phyloP scores from a whole-genome alignment of 2,113 vertebrate genomes.

The Rhynchomys soricoides region DNA sequence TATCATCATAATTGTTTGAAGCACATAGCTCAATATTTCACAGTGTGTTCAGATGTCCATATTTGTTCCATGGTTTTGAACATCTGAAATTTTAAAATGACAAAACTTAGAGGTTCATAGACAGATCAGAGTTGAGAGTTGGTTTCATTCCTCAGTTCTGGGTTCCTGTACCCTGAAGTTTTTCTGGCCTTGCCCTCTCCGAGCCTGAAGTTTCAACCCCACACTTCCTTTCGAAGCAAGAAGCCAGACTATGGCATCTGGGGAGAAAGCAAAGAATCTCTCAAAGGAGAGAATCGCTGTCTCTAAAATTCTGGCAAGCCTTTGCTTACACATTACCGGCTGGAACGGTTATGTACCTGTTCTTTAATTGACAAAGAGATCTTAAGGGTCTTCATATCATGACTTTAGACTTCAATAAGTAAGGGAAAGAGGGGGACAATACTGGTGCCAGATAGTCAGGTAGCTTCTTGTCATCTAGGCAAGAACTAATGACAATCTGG shows the following conservation, averaged over 20 bases:
- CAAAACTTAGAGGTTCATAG: background rate
- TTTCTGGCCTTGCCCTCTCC: background rate
- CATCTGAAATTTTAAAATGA: background rate
- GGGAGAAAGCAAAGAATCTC: background rate
- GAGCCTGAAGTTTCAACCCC: background rate
- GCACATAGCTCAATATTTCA: background rate
- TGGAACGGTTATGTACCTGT: background rate
- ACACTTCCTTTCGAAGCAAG: background rate
- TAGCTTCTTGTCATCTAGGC: background rate
- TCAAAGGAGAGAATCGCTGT: background rate
- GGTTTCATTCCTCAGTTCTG: background rate
- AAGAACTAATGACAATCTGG: background rate
- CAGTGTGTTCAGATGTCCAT: background rate
- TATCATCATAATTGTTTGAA: background rate
- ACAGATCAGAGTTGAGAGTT: background rate
- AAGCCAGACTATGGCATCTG: background rate
- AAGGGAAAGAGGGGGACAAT: background rate
- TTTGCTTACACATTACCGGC: background rate
- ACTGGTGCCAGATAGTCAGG: background rate
- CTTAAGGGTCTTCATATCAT: background rate
- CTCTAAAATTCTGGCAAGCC: background rate
- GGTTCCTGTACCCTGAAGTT: background rate
- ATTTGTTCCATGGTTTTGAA: constrained; percentile 5
- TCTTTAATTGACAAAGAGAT: constrained; percentile 16
- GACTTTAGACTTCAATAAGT: background rate